Base-by-base conservation (phyloP, 2,888 invertebrate genomes). In the Cephonodes hylas region DNA sequence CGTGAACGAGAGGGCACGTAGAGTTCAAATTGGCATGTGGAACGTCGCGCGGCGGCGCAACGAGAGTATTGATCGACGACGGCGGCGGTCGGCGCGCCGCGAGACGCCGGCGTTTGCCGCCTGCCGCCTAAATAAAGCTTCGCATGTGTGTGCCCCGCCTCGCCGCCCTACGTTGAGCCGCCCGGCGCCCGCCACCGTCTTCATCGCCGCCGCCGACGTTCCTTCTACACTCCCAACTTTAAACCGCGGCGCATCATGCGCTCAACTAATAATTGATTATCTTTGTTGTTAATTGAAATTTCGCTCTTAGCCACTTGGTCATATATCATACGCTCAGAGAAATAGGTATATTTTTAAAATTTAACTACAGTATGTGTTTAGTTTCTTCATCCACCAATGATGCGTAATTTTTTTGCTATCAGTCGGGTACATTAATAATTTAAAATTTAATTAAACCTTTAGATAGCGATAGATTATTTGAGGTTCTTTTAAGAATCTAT, bases 61-160 rank as follows among this genome's bases (percentile, higher is more conserved):
- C 77, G 87, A 73, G 88, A 85, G 89, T 92, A 92, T 92, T 91
- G 92, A 92, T 92, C 91, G 91, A 84, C 84, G 85, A 81, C 77
- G 82, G 74, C 81, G 82, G 80, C 80, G 77, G 76, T 69, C 80
- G 83, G 81, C 83, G 85, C 81, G 85, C 80, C 84, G 87, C 85
- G 85, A 90, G 91, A 89, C 89, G 89, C 89, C 87, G 90, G 88
- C 90, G 90, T 88, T 77, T 85, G 81, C 81, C 81, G 81, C 81
- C 83, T 75, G 88, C 89, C 89, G 89, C 91, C 90, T 91, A 92
- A 91, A 91, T 91, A 90, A 91, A 91, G 89, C 90, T 89, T 84
- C 77, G 88, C 88, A 88, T 91, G 90, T 90, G 88, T 86, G 86
- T 80, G 80, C 79, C 77, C 74, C 73, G 72, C 74, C 73, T 77